Percentiles rank a stretch among this genome's conserved stretches.
phyloP scores from a whole-genome alignment of 2,113 vertebrate genomes.

The Thamnophis sirtalis region DNA sequence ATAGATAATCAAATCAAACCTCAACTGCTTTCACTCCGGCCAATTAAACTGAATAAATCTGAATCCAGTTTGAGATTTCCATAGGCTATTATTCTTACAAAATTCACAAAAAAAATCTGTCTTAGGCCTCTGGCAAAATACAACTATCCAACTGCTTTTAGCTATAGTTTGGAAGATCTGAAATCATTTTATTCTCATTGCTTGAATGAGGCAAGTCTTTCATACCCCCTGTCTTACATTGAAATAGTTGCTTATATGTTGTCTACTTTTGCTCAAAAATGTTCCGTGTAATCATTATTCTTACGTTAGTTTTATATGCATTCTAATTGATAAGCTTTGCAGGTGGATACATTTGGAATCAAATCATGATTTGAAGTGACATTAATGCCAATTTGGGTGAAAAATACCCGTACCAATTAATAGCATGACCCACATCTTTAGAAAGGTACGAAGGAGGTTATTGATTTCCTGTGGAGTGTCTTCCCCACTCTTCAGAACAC shows the following conservation, averaged over 20 bases:
- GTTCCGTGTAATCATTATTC: neutral
- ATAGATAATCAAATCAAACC: neutral
- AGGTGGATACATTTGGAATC: neutral
- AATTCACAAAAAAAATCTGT: neutral
- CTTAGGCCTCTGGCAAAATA: neutral
- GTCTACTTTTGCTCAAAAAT: neutral
- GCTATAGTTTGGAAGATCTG: neutral
- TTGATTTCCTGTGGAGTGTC: neutral
- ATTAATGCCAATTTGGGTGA: neutral
- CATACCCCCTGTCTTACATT: neutral
- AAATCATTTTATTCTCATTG: neutral
- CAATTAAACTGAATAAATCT: neutral
- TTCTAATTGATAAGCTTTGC: neutral
- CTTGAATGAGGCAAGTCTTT: neutral
- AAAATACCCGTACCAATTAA: neutral
- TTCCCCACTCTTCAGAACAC: neutral
- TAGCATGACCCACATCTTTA: neutral
- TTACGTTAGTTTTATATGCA: neutral
- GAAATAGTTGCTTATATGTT: neutral
- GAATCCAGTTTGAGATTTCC: neutral
- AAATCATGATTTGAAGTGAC: neutral
- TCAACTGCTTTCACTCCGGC: neutral
- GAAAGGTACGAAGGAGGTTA: neutral
- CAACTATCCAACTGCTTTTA: neutral
- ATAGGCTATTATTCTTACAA: neutral